Conservation (phyloP, 2,113 vertebrate genomes). For the Camelus dromedarius region DNA sequence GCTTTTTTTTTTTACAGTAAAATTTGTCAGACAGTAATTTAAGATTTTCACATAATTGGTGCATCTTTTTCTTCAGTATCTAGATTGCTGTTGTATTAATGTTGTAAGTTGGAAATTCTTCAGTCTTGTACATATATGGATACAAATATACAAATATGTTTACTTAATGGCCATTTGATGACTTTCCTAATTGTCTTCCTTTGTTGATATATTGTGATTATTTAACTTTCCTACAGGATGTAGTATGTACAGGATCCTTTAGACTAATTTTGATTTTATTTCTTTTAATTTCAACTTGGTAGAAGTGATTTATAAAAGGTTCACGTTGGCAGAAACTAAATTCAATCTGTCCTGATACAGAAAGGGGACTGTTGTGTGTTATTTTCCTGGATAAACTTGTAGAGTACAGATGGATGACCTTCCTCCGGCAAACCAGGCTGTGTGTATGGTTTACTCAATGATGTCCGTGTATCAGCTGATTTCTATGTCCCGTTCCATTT, state of each 20-base stretch:
- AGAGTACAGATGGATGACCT: background rate
- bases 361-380: background rate
- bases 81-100: background rate
- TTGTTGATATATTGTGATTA: background rate
- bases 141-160: background rate
- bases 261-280: background rate
- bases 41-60: background rate
- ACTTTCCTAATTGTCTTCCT: background rate
- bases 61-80: background rate
- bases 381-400: background rate
- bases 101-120: background rate
- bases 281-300: constrained; percentile 19
- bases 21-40: background rate
- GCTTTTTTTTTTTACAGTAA: background rate
- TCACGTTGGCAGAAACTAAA: background rate
- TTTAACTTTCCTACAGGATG: background rate
- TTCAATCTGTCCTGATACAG: background rate
- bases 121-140: background rate
- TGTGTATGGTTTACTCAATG: background rate
- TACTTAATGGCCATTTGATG: background rate
- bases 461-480: background rate
- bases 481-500: background rate
- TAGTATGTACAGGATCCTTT: background rate
- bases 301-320: background rate
- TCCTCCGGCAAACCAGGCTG: background rate